phyloP scores from a whole-genome alignment of 2,113 vertebrate species.

The Neolamprologus kungweensis region DNA sequence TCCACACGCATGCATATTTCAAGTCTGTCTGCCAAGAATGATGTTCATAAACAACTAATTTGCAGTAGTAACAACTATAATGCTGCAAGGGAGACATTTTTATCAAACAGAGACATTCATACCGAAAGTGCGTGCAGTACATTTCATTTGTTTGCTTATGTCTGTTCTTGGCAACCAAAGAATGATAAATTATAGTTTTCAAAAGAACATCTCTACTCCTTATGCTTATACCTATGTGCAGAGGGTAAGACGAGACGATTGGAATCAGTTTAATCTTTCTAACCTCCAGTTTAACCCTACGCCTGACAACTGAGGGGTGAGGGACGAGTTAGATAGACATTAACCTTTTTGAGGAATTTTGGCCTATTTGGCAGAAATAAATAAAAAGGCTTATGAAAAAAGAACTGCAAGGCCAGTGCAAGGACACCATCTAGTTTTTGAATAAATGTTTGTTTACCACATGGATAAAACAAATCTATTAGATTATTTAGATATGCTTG shows the following conservation, averaged over 20 bases:
- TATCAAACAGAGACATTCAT: background rate
- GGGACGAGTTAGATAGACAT: background rate
- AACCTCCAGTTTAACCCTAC: background rate
- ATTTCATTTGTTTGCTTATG: background rate
- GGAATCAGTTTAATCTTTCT: background rate
- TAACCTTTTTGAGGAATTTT: background rate
- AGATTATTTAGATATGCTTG: background rate
- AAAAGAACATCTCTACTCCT: background rate
- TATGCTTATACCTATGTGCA: background rate
- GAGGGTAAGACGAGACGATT: background rate
- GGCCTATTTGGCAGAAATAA: background rate
- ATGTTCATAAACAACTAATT: background rate
- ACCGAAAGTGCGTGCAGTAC: background rate
- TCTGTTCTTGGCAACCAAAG: background rate
- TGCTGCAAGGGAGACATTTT: background rate
- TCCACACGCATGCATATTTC: background rate
- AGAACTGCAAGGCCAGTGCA: background rate
- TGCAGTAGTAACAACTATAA: background rate
- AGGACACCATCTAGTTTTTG: background rate
- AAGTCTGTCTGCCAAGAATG: background rate
- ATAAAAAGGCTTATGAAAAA: background rate
- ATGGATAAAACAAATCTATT: background rate
- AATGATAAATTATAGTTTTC: background rate
- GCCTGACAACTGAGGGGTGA: background rate
- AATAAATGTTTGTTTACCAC: background rate